Base-by-base conservation (phyloP, 2,797 vertebrate genomes). In the Petrocephalus schoutedeni region DNA sequence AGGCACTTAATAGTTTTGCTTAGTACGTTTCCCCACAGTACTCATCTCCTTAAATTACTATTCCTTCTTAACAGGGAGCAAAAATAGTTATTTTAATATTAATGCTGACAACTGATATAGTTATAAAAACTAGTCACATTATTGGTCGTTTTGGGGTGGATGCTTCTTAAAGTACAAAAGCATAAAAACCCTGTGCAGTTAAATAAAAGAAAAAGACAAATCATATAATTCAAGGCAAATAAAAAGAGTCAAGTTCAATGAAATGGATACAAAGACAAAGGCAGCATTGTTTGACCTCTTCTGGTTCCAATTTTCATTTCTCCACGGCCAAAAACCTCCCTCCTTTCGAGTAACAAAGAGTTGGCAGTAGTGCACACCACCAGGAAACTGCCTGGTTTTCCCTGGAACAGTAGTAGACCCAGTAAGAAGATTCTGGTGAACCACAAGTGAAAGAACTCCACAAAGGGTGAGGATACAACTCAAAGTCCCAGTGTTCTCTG, bases 331-430 rank as follows among this genome's bases (percentile, higher is more conserved):
- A 84, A 84, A 67, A 32, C 83, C 71, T 41, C 45, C 10, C 74
- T 49, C 45, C 74, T 41, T 59, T 23, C 7, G 6, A 61, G n/a
- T 54, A 51, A 56, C 87, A 88, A 88, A 85, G 82, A 71, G 23
- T 49, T 88, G 58, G 87, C 77, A 64, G 83, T 19, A 16, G 49
- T 21, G 87, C 45, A 28, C 23, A 58, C 23, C 51, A 41, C 36
- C 57, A 64, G 87, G 80, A 88, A 88, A 85, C 77, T 32, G 80
- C 82, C 49, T 85, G 53, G 83, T 84, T 88, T 83, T 23, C 51
- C 87, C 83, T 85, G 49, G 54, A 45, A 67, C 32, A 28, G 80
- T 58, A 61, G 45, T 36, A 51, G 19, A 54, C 77, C 59, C 36
- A 54, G 32, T 57, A 45, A 57, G 41, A 64, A 59, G 8, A 51